Base-by-base conservation (phyloP, 2,888 invertebrate genomes). In the Caenorhabditis virilis region DNA sequence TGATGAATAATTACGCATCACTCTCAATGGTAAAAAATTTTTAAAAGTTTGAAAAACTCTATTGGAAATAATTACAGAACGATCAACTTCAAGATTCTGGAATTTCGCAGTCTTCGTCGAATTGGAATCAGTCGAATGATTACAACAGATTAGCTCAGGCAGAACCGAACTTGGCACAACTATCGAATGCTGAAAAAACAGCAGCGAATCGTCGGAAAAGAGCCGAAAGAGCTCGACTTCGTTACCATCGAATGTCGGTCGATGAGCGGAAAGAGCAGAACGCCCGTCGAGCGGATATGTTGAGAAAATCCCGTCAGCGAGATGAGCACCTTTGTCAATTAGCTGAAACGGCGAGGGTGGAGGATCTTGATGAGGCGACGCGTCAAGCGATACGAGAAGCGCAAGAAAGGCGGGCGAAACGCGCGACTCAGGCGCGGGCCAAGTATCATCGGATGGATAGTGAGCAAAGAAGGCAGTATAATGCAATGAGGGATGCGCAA, bases 361-460 rank as follows among this genome's bases (percentile, higher is more conserved):
- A 53, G 9, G 35, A 58, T 18, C 11, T 70, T 23, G 58, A 68
- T 22, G 53, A 54, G n/a, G 50, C 59, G 6, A 69, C 65, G 9
- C 26, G 39, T 15, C 38, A 50, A 38, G 52, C 51, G 6, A 55
- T 72, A 0, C 27, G 20, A 3, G 71, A 63, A 1, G 69, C 68
- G 5, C 63, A 62, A 42, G 18, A 38, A 18, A 38, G 74, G 26
- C 30, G 76, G 27, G 35, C 27, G 13, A 50, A 52, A 36, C 22
- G 72, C 23, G 76, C 76, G 1, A 67, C 67, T 41, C 70, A 72
- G 42, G 76, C 76, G 7, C 38, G 76, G 38, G 50, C 41, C 11
- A 76, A 74, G 43, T 76, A 76, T 50, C 63, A 69, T 41, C 48
- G 65, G 25, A 76, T 76, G 76, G 63, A 50, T 41, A 56, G 60